Evolutionary conservation across 1,140 invertebrate species (phyloP).

Genomic region (Zaprionus ghesquierei): DNA sequence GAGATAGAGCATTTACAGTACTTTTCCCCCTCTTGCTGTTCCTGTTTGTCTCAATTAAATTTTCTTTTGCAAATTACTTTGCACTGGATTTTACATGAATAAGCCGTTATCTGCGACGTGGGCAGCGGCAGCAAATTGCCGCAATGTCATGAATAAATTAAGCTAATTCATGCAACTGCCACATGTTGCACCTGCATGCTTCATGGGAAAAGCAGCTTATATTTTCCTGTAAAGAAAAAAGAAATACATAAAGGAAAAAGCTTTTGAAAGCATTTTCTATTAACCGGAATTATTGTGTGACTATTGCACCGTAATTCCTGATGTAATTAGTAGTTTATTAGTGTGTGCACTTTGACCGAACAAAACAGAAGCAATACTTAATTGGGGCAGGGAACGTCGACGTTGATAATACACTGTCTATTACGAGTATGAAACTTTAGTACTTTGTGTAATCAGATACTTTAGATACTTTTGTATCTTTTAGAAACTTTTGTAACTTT

Average conservation of each 20-base stretch:
- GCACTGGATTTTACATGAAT: neutral
- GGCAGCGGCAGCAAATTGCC: neutral
- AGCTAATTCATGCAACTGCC: neutral
- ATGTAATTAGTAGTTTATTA: neutral
- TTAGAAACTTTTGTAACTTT: no score
- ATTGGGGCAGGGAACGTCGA: neutral
- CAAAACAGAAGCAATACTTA: neutral
- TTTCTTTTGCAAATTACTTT: neutral
- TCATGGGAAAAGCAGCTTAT: neutral
- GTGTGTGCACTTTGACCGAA: neutral
- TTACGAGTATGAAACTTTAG: no score
- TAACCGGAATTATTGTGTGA: neutral
- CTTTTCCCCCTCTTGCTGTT: no score
- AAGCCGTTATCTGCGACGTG: neutral
- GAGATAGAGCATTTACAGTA: no score
- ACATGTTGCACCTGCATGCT: neutral
- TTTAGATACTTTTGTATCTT: no score
- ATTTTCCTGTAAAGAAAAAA: neutral
- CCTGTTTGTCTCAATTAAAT: neutral
- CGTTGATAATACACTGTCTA: neutral
- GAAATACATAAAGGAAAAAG: neutral
- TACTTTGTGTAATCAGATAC: no score
- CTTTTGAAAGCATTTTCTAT: neutral
- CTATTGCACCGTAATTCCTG: neutral
- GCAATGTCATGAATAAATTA: neutral